Conservation (phyloP, 64 coral and sea anemone species). For the Actinia tenebrosa region DNA sequence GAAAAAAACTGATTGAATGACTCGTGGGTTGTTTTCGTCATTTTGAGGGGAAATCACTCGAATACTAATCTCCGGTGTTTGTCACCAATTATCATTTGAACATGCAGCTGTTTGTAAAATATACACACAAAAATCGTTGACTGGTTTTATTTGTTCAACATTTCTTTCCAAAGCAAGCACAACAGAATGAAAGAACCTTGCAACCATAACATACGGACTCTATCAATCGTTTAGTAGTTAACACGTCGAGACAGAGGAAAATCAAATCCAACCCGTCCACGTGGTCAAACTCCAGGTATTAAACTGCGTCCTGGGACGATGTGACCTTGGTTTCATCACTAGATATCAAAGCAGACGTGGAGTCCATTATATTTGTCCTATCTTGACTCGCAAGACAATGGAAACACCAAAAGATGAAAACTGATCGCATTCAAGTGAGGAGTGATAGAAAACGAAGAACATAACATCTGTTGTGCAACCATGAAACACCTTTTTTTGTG, state of each 20-base stretch:
- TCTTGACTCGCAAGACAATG: neutral
- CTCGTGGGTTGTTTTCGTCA: neutral
- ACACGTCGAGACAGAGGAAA: neutral
- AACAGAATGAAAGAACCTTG: neutral
- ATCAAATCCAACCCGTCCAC: neutral
- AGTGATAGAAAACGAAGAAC: neutral
- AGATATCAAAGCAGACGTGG: neutral
- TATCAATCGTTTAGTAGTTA: neutral
- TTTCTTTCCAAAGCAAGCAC: neutral
- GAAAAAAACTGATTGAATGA: neutral
- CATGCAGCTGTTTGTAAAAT: neutral
- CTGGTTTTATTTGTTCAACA: neutral
- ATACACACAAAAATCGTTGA: neutral
- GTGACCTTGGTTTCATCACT: neutral
- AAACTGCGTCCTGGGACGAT: neutral
- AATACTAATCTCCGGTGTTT: slow-evolving; percentile 3
- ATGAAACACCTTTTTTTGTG: neutral
- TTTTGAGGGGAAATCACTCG: neutral
- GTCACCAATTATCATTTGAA: neutral
- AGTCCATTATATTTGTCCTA: neutral
- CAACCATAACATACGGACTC: neutral
- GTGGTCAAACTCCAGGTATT: neutral
- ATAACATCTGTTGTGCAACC: neutral
- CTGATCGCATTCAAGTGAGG: neutral
- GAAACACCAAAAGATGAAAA: neutral